Percentiles rank a stretch among this genome's conserved stretches.
These are phyloP conservation scores for Clistopyga incitator DNA, from an alignment of 2,888 invertebrate genomes.

Conservation along the genomic window DNA sequence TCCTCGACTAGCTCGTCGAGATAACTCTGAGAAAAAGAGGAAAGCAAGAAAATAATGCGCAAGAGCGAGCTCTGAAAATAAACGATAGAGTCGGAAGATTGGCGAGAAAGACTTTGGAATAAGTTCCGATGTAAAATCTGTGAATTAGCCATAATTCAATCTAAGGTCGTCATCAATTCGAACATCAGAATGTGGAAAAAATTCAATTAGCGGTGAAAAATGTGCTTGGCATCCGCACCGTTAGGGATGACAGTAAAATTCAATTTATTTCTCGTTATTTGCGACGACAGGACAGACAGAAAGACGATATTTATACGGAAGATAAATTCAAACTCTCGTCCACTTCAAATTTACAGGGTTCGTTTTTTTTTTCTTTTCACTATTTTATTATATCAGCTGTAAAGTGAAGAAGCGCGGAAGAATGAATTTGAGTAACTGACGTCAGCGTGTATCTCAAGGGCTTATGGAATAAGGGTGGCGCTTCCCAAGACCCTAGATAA, in stretches of 20 bases:
- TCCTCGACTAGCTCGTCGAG: not conserved
- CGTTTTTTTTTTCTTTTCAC: conserved; percentile 17
- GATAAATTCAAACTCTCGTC: conserved; percentile 38
- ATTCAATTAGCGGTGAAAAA: not conserved
- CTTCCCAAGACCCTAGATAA: conserved; percentile 45
- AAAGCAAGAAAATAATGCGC: too few relatives aligned
- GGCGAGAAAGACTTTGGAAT: too few relatives aligned
- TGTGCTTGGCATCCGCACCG: not conserved
- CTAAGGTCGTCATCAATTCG: not conserved
- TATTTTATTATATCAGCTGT: conserved; percentile 19
- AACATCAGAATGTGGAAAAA: not conserved
- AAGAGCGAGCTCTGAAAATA: too few relatives aligned
- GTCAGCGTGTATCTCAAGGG: conserved; percentile 46
- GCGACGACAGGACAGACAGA: not conserved
- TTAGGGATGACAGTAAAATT: conserved; percentile 27
- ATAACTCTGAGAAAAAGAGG: not conserved
- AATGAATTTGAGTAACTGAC: conserved; percentile 34
- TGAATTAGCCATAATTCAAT: too few relatives aligned
- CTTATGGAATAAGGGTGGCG: conserved; percentile 16
- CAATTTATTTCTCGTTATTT: conserved; percentile 23
- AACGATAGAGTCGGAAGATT: too few relatives aligned
- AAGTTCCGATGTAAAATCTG: too few relatives aligned
- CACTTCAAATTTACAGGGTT: conserved; percentile 13
- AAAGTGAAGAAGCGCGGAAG: conserved; percentile 33
- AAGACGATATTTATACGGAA: conserved; percentile 25